These are phyloP conservation scores for Trichopoda pennipes DNA, from an alignment of 2,888 invertebrate species.

Conservation along the genomic window DNA sequence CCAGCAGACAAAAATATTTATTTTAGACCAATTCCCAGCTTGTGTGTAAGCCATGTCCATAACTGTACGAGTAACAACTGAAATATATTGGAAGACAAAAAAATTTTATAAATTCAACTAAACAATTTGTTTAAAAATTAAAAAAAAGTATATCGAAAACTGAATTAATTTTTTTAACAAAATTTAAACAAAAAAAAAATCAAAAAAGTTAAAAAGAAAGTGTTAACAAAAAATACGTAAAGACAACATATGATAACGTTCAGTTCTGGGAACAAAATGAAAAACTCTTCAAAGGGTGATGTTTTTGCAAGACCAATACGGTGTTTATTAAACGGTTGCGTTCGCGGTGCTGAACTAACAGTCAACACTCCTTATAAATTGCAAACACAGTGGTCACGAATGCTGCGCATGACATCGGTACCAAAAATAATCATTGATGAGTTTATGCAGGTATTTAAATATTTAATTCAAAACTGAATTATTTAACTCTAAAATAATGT, in stretches of 20 bases:
- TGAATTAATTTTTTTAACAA: background rate
- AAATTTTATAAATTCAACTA: too few relatives aligned
- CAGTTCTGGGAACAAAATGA: conserved; percentile 65
- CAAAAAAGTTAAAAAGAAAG: background rate
- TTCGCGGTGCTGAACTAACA: conserved; percentile 74
- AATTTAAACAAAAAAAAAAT: too few relatives aligned
- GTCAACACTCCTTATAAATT: conserved; percentile 77
- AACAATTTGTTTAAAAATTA: too few relatives aligned
- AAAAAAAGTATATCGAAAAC: too few relatives aligned
- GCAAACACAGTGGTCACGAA: conserved; percentile 78
- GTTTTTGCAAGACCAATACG: conserved; percentile 75
- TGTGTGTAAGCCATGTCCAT: too few relatives aligned
- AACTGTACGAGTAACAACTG: too few relatives aligned
- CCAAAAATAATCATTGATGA: conserved; percentile 78
- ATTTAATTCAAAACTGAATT: too few relatives aligned
- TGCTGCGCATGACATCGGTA: conserved; percentile 77
- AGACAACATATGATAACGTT: conserved; percentile 5
- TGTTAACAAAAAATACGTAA: background rate
- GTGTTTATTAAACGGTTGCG: conserved; percentile 77
- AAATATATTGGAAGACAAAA: too few relatives aligned
- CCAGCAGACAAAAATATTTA: too few relatives aligned
- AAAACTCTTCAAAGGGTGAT: conserved; percentile 76
- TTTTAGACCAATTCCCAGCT: too few relatives aligned
- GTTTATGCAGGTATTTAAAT: conserved; percentile 79
- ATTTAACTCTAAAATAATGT: too few relatives aligned